These are phyloP conservation scores for Lutraria lutraria DNA, from an alignment of 2,888 invertebrate species.

Conservation along the genomic window DNA sequence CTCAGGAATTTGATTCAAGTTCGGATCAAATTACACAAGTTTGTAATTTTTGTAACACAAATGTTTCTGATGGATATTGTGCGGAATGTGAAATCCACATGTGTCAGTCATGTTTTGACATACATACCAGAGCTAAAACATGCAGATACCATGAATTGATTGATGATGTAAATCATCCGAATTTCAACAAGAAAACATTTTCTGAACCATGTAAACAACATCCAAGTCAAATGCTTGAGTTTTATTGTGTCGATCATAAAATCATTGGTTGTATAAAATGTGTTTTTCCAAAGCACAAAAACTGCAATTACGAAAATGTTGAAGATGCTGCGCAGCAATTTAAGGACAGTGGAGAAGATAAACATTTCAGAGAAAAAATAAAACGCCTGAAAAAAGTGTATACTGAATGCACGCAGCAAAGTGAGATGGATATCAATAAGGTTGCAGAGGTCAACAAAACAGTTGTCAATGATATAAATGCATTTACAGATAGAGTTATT, in stretches of 20 bases:
- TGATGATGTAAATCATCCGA: neutral
- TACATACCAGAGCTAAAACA: neutral
- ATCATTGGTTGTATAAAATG: neutral
- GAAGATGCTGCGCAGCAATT: neutral
- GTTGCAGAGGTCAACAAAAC: neutral
- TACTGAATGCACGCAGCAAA: neutral
- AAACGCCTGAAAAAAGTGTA: neutral
- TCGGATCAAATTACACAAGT: neutral
- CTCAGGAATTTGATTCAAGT: neutral
- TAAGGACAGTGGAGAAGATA: neutral
- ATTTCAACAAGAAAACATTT: neutral
- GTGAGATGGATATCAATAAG: neutral
- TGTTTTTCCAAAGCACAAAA: neutral
- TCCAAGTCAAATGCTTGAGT: neutral
- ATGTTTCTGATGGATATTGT: slow-evolving; percentile 10
- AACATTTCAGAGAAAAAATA: neutral
- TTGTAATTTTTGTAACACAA: neutral
- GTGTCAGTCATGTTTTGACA: slow-evolving; percentile 13
- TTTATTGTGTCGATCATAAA: neutral
- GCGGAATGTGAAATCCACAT: neutral
- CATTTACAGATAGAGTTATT: neutral
- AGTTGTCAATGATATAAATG: neutral
- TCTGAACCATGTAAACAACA: neutral
- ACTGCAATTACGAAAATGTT: neutral
- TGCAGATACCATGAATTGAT: neutral